Conservation (phyloP, 2,888 invertebrate genomes). For the Eupithecia exiguata region DNA sequence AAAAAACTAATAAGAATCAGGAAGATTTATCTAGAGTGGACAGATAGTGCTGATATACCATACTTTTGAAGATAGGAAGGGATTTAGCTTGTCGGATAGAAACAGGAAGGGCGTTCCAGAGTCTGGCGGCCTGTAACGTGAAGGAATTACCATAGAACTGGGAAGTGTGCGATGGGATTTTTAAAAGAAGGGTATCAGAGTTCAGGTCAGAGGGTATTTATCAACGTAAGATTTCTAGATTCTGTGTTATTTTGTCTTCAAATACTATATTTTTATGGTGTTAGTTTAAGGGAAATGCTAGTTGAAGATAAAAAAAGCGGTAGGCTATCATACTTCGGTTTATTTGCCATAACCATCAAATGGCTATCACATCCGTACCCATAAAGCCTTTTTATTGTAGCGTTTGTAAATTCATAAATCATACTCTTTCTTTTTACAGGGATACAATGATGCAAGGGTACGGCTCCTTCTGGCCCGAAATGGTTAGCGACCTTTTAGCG, state of each 20-base stretch:
- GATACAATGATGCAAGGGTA: slow-evolving; percentile 77
- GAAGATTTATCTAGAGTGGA: no score
- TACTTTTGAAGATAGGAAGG: no score
- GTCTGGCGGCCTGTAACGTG: no score
- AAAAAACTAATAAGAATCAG: no score
- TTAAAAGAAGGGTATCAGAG: no score
- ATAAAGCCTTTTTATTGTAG: not conserved
- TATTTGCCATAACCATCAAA: slow-evolving; percentile 1
- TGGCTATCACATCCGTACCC: not conserved
- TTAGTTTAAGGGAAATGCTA: not conserved
- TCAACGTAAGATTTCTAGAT: not conserved
- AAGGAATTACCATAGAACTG: no score
- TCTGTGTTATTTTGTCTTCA: not conserved
- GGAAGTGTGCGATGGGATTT: no score
- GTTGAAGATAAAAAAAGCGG: not conserved
- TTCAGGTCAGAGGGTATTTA: no score
- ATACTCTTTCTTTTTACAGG: slow-evolving; percentile 52
- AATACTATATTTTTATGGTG: not conserved
- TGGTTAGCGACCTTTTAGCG: slow-evolving; percentile 76
- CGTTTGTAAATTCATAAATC: slow-evolving; percentile 10
- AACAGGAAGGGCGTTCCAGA: no score
- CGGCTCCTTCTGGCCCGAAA: slow-evolving; percentile 74
- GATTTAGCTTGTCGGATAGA: no score
- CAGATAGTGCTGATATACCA: no score
- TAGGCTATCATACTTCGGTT: not conserved